Evolutionary conservation across 1,140 invertebrate species (phyloP), one percentile per base, ranked within the genome.

Genomic region (Rhyacophila brunnea): DNA sequence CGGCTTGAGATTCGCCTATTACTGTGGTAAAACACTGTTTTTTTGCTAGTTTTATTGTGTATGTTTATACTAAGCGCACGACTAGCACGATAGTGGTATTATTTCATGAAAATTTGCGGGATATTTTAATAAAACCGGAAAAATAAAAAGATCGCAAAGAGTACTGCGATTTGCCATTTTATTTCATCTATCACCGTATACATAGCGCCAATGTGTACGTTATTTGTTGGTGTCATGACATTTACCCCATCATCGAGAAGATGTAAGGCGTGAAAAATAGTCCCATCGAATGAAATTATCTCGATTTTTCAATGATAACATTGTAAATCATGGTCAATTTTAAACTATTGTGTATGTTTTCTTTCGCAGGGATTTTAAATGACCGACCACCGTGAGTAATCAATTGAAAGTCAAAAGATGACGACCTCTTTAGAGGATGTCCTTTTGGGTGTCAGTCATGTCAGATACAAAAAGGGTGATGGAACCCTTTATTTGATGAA

Each of bases 401-500:
- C 5, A 14, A 17, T 42, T 38, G 48, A 35, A 45, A 51, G 36
- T 51, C 49, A 36, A 20, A 56, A 50, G 43, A 91, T 90, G 88
- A 89, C 87, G 65, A 88, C 87, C 43, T 90, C 87, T 32, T 90
- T 88, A 11, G 96, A 99, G 83, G 95, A 98, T 78, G 93, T 98
- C 35, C 78, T 97, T 58, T 81, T 96, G 61, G 92, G 95, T 81
- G 87, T 98, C 58, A 87, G 88, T 54, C 85, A 95, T 79, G 95
- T 98, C 17, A 86, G 92, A 56, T 94, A 92, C 71, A 98, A 98
- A 76, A 99, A 98, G 79, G 91, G 92, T 58, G 94, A 98, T 81
- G 96, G 96, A 6, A 93, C 90, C 5, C 79, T 99, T 18, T 98
- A 97, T 75, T 83, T 98, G 32, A 98, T 98, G 93, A 92, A 92